Evolutionary conservation across 64 coral and sea anemone species (phyloP).

Genomic region (Montipora cactus): DNA sequence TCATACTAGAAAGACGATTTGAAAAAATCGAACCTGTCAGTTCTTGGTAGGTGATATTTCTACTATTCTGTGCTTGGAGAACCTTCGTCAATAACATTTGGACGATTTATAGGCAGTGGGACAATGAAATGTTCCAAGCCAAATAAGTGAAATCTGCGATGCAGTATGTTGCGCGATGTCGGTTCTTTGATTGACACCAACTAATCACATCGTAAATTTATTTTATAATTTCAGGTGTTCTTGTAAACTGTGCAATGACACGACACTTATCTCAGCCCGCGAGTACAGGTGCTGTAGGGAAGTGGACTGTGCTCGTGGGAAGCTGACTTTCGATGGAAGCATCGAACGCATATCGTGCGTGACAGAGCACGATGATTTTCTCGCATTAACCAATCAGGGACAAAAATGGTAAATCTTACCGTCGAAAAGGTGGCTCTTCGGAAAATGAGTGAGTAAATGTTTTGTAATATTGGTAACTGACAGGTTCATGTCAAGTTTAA

Average conservation of each 20-base stretch:
- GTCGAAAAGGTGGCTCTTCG: not conserved
- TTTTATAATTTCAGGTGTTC: not conserved
- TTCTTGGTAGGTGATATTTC: not conserved
- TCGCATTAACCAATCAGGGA: not conserved
- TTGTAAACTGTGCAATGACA: not conserved
- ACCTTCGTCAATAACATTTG: too few relatives aligned
- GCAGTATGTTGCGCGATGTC: too few relatives aligned
- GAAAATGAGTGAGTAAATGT: not conserved
- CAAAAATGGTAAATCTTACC: not conserved
- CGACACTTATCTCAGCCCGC: not conserved
- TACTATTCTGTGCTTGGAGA: not conserved
- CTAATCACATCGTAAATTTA: too few relatives aligned
- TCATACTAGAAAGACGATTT: not conserved
- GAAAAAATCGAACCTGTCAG: not conserved
- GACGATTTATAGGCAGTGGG: too few relatives aligned
- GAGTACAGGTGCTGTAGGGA: not conserved
- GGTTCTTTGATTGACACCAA: too few relatives aligned
- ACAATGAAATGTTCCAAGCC: too few relatives aligned
- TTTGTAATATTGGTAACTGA: too few relatives aligned
- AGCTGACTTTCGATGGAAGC: not conserved
- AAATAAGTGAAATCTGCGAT: too few relatives aligned
- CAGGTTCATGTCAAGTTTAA: too few relatives aligned
- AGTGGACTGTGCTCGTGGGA: not conserved
- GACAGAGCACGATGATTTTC: not conserved
- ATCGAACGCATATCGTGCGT: not conserved